A percentile compares a stretch with the other conserved stretches of the same genome.
Conservation (phyloP, 1,140 invertebrate genomes). For the Achatina immaculata region DNA sequence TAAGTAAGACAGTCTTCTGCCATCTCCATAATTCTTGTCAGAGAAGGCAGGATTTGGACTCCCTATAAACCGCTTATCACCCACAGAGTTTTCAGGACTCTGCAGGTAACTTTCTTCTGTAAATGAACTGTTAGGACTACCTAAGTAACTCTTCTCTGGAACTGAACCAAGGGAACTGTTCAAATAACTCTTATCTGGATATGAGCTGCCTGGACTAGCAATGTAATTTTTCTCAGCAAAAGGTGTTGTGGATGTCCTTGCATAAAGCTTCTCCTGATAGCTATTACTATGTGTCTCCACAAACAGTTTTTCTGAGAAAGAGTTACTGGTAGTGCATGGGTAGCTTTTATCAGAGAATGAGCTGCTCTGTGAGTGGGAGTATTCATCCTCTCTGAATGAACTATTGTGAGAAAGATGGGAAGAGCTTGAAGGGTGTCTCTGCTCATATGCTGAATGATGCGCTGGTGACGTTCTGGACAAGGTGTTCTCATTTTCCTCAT, state of each 20-base stretch:
- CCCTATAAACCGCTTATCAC: not conserved
- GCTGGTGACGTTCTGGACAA: not conserved
- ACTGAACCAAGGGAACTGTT: not conserved
- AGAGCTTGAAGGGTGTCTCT: not conserved
- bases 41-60: constrained; percentile 6
- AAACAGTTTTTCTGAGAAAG: constrained; percentile 14
- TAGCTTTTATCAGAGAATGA: constrained; percentile 12
- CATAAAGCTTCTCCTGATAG: constrained; percentile 19
- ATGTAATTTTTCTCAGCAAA: constrained; percentile 21
- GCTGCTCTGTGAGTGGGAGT: not conserved
- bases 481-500: constrained; percentile 22
- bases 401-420: not conserved
- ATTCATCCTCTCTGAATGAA: constrained; percentile 8
- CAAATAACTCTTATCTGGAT: constrained; percentile 19
- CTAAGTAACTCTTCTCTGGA: not conserved
- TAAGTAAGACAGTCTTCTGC: constrained; percentile 2
- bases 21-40: constrained; percentile 8
- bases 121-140: not conserved
- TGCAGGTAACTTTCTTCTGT: not conserved
- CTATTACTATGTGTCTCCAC: not conserved
- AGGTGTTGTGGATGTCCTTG: constrained; percentile 2
- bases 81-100: constrained; percentile 4
- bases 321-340: not conserved
- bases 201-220: constrained; percentile 13
- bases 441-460: not conserved